These are phyloP conservation scores for Polymixis flavicincta DNA, from an alignment of 2,888 invertebrate species.

Conservation along the genomic window DNA sequence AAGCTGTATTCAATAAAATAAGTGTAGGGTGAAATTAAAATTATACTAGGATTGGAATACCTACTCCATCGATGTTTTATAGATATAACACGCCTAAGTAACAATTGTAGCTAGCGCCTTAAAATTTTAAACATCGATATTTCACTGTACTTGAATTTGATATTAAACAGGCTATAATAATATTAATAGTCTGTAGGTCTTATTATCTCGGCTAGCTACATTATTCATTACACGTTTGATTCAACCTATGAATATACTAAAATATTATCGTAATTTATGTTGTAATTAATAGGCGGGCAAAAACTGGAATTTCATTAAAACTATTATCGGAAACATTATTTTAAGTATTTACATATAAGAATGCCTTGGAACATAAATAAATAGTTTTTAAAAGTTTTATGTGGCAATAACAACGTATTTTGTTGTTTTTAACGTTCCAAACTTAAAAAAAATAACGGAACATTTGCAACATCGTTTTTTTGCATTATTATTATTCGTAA, in stretches of 20 bases:
- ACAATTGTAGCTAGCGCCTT: constrained; percentile 10
- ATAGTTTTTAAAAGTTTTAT: constrained; percentile 28
- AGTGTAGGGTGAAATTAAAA: constrained; percentile 2
- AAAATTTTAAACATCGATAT: constrained; percentile 19
- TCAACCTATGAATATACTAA: constrained; percentile 50
- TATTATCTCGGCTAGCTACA: constrained; percentile 10
- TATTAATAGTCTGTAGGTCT: constrained; percentile 9
- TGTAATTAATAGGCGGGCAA: constrained; percentile 70
- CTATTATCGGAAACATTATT: constrained; percentile 45
- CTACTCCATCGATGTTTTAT: constrained; percentile 21
- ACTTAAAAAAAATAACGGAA: neutral
- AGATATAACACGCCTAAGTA: constrained; percentile 7
- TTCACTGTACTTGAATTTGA: constrained; percentile 30
- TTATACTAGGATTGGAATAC: constrained; percentile 14
- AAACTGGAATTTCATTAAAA: constrained; percentile 68
- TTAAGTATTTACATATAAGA: constrained; percentile 50
- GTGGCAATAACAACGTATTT: constrained; percentile 20
- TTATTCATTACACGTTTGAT: constrained; percentile 33
- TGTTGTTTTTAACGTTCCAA: neutral
- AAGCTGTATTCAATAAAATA: constrained; percentile 12
- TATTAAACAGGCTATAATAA: constrained; percentile 18
- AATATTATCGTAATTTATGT: constrained; percentile 42
- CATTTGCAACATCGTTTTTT: neutral
- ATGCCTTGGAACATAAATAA: constrained; percentile 38
- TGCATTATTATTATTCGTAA: constrained; percentile 23